A percentile compares a stretch with the other conserved stretches of the same genome.
Conservation (phyloP, 2,797 vertebrate genomes). For the Limosa lapponica region DNA sequence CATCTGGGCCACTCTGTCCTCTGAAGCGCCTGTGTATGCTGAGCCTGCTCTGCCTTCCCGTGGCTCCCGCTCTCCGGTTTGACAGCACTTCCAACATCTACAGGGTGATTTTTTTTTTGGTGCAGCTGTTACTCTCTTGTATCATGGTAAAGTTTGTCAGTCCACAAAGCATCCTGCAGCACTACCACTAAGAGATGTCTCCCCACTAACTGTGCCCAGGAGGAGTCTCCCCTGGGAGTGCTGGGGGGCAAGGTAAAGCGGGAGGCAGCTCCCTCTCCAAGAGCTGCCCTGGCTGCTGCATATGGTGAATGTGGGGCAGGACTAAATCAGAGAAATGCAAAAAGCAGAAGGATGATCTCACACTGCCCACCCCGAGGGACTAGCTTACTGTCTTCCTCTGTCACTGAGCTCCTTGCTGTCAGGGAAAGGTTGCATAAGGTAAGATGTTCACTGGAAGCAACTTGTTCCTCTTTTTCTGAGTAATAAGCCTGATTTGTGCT, state of each 20-base stretch:
- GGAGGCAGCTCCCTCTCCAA: background rate
- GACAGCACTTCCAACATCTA: background rate
- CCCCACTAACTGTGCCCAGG: background rate
- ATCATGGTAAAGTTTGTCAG: background rate
- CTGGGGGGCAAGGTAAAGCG: background rate
- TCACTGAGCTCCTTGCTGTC: background rate
- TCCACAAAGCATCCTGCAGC: background rate
- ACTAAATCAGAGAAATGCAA: background rate
- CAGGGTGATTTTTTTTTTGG: background rate
- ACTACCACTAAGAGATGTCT: background rate
- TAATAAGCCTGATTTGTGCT: background rate
- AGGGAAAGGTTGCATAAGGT: background rate
- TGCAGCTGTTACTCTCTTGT: background rate
- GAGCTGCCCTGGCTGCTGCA: background rate
- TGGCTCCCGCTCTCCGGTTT: background rate
- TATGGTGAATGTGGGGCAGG: background rate
- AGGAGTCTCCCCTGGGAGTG: background rate
- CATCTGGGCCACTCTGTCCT: background rate
- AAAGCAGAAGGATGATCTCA: background rate
- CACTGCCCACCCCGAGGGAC: background rate
- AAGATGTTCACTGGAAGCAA: background rate
- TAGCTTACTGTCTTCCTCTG: background rate
- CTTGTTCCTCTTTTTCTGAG: background rate
- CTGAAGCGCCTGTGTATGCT: background rate
- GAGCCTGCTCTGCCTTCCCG: background rate